phyloP scores from a whole-genome alignment of 2,797 vertebrate species.

The Cyprinodon diabolis region DNA sequence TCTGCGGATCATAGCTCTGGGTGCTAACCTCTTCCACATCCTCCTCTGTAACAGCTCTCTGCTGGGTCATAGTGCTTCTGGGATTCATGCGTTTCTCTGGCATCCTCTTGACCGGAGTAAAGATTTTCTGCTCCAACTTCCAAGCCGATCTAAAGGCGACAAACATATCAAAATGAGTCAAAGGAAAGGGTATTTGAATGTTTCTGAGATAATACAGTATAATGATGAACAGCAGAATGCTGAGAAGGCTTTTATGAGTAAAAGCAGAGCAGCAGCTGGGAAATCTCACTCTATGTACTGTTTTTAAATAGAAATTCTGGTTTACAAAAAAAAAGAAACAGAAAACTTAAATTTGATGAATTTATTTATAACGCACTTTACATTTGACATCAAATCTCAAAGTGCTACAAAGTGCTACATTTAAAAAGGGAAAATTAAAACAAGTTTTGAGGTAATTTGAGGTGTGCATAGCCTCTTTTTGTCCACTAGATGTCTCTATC shows the following conservation, averaged over 20 bases:
- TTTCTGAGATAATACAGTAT: not conserved
- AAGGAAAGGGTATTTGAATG: slow-evolving; percentile 5
- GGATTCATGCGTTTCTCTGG: slow-evolving; percentile 67
- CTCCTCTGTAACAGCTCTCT: slow-evolving; percentile 62
- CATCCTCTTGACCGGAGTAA: slow-evolving; percentile 56
- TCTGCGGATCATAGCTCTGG: slow-evolving; percentile 20
- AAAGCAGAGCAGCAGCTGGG: not conserved
- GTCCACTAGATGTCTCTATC: slow-evolving; percentile 74
- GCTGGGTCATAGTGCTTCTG: slow-evolving; percentile 47
- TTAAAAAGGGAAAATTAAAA: no score
- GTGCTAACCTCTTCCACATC: slow-evolving; percentile 70
- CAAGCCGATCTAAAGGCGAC: slow-evolving; percentile 45
- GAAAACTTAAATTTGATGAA: slow-evolving; percentile 69
- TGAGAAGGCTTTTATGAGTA: not conserved
- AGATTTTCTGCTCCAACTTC: slow-evolving; percentile 62
- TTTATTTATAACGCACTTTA: no score
- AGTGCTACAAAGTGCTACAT: no score
- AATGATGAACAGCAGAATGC: not conserved
- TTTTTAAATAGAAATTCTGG: slow-evolving; percentile 19
- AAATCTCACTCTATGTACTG: not conserved
- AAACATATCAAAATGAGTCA: slow-evolving; percentile 34
- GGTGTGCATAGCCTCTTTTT: slow-evolving; percentile 25
- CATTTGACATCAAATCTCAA: no score
- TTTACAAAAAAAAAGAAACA: not conserved
- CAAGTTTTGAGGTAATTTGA: no score